Evolutionary conservation across 2,888 invertebrate species (phyloP).

Genomic region (Eugnorisma glareosa): DNA sequence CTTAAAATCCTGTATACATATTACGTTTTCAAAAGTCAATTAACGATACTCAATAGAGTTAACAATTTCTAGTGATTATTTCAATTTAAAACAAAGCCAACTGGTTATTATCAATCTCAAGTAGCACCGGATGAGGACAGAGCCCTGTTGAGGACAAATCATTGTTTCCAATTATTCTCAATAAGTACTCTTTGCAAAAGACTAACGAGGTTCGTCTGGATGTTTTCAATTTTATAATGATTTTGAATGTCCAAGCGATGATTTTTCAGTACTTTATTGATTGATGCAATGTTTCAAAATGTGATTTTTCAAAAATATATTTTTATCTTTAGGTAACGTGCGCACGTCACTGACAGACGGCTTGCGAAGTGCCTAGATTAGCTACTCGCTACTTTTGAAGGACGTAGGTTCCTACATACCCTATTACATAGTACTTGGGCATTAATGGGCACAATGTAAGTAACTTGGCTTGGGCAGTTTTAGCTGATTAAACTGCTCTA

Average conservation of each 20-base stretch:
- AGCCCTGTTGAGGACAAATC: conserved; percentile 5
- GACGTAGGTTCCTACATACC: no score
- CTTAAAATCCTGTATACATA: background rate
- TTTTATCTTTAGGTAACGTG: no score
- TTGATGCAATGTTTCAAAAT: background rate
- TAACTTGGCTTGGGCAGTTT: no score
- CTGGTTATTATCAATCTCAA: background rate
- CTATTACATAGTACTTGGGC: no score
- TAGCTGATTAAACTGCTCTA: no score
- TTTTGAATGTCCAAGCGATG: background rate
- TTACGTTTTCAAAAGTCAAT: background rate
- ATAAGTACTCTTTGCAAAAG: background rate
- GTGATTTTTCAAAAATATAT: no score
- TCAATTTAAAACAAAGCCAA: conserved; percentile 4
- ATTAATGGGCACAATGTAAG: background rate
- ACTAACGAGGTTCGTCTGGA: background rate
- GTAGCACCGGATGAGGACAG: background rate
- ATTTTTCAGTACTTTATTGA: background rate
- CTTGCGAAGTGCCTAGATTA: no score
- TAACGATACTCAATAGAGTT: background rate
- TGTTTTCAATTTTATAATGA: background rate
- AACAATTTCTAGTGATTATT: conserved; percentile 4
- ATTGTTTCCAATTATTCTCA: conserved; percentile 34
- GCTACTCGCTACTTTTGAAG: no score
- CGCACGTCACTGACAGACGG: background rate